A percentile compares a stretch with the other conserved stretches of the same genome.
Evolutionary conservation across 2,888 invertebrate species (phyloP).

Genomic region (Oligia fasciuncula): DNA sequence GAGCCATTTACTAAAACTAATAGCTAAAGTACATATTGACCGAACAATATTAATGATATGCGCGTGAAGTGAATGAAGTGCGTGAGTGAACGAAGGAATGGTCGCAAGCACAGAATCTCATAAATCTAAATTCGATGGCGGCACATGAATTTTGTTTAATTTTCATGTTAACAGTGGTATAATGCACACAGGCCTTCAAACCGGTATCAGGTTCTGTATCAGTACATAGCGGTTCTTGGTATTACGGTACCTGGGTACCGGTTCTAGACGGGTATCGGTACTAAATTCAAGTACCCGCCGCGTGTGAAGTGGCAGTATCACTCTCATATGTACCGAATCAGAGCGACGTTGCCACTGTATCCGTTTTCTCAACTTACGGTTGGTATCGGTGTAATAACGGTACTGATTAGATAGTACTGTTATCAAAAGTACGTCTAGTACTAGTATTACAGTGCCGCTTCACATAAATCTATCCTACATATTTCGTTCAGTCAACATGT

Average conservation of each 20-base stretch:
- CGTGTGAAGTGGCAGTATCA: background rate
- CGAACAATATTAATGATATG: background rate
- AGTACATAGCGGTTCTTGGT: background rate
- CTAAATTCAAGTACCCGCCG: background rate
- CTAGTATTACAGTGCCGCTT: background rate
- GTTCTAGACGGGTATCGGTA: background rate
- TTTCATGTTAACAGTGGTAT: background rate
- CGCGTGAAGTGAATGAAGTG: too few relatives aligned
- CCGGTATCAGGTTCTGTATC: background rate
- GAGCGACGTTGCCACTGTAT: background rate
- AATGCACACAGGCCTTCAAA: background rate
- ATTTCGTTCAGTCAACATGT: slow-evolving; percentile 29
- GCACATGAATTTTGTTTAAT: background rate
- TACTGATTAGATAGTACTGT: background rate
- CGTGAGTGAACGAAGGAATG: background rate
- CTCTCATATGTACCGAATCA: background rate
- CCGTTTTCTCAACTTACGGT: background rate
- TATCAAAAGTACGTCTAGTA: background rate
- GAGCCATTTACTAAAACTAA: slow-evolving; percentile 29
- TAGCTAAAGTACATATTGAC: slow-evolving; percentile 29
- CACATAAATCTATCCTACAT: background rate
- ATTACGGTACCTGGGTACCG: background rate
- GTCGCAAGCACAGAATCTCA: too few relatives aligned
- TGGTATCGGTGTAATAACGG: background rate
- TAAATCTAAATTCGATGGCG: background rate